phyloP scores from a whole-genome alignment of 2,113 vertebrate species.

The Percina caprodes region DNA sequence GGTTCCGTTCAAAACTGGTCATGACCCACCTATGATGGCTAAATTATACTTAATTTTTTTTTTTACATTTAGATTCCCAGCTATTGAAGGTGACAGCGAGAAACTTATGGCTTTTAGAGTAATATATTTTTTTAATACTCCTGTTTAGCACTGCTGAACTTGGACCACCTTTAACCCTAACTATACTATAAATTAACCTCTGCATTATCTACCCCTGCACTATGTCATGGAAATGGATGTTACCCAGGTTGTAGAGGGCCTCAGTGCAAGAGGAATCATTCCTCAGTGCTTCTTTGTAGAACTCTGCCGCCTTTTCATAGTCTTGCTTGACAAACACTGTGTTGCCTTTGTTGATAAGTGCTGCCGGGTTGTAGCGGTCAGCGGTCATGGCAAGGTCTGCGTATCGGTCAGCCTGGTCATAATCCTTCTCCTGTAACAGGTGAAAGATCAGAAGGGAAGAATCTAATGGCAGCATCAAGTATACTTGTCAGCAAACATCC shows the following conservation, averaged over 20 bases:
- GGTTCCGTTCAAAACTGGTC: too few relatives aligned
- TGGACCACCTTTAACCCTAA: neutral
- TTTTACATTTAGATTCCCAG: too few relatives aligned
- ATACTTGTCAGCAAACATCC: neutral
- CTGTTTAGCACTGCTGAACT: neutral
- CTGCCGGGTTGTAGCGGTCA: slow-evolving; percentile 95
- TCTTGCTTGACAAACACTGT: slow-evolving; percentile 91
- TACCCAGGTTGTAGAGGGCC: slow-evolving; percentile 97
- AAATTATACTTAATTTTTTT: too few relatives aligned
- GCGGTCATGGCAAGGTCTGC: slow-evolving; percentile 94
- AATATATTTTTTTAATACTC: neutral
- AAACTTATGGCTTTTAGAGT: neutral
- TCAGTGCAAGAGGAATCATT: slow-evolving; percentile 98
- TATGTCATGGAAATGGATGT: slow-evolving; percentile 26
- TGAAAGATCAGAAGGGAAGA: neutral
- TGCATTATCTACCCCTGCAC: neutral
- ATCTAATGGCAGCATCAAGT: neutral
- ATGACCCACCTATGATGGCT: too few relatives aligned
- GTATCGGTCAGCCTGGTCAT: slow-evolving; percentile 91
- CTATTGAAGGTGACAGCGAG: neutral
- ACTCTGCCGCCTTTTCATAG: slow-evolving; percentile 94
- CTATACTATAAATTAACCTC: neutral
- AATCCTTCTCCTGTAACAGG: slow-evolving; percentile 90
- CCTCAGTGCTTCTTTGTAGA: slow-evolving; percentile 95
- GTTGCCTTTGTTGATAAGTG: slow-evolving; percentile 97